Conservation (phyloP, 2,797 vertebrate species). For the Denticeps clupeoides region DNA sequence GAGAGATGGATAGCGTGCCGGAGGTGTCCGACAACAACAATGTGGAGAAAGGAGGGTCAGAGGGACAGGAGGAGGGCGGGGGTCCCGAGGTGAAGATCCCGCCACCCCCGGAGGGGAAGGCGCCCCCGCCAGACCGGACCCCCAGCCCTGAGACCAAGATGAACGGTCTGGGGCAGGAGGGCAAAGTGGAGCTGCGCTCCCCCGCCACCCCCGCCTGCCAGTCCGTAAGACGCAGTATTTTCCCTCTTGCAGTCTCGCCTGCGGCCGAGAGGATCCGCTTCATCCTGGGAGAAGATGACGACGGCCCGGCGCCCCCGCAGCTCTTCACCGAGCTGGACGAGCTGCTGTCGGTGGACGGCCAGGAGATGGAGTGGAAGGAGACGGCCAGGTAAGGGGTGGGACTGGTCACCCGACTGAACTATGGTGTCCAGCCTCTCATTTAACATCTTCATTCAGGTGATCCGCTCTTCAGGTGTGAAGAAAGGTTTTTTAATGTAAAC, state of each 20-base stretch:
- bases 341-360: constrained; percentile 83
- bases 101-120: constrained; percentile 27
- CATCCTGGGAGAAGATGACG: constrained; percentile 93
- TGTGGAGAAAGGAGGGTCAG: constrained; percentile 31
- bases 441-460: no score
- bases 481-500: no score
- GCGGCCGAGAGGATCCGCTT: constrained; percentile 92
- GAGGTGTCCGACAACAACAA: constrained; percentile 60
- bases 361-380: constrained; percentile 99
- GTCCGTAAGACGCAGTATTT: constrained; percentile 78
- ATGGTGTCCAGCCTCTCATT: no score
- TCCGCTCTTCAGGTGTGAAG: no score
- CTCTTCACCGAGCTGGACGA: constrained; percentile 98
- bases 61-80: constrained; percentile 29
- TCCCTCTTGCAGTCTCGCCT: constrained; percentile 85
- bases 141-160: constrained; percentile 37
- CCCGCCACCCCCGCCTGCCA: constrained; percentile 46
- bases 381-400: constrained; percentile 76
- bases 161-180: constrained; percentile 54
- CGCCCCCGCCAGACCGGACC: no score
- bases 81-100: constrained; percentile 46
- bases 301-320: constrained; percentile 82
- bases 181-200: constrained; percentile 28
- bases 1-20: constrained; percentile 14
- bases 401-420: not conserved